Base-by-base conservation (phyloP, 2,113 vertebrate species). In the Triplophysa siluroides region DNA sequence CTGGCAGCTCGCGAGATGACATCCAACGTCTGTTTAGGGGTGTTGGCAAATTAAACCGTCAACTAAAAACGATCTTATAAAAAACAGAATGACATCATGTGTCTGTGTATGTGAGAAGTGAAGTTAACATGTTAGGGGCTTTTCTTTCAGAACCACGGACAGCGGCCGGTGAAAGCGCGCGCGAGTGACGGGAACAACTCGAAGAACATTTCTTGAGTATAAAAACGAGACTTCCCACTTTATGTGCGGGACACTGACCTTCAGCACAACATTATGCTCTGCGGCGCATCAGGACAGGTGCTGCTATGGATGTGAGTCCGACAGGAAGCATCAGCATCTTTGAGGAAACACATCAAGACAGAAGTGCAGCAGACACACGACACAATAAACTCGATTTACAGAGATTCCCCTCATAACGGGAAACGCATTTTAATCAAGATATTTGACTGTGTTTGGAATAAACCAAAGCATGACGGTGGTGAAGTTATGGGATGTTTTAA, bases 401-500 rank as follows among this genome's bases (percentile, higher is more conserved):
- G 33, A 12, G 24, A 14, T 63, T 75, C 5, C n/a, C 38, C 72
- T 45, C 24, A 50, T 29, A 66, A 65, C 75, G 13, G 16, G 9
- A 62, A 61, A 26, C 21, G 10, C 24, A 0, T 41, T 2, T 38
- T 33, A n/a, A 8, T 38, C 47, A 52, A 54, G n/a, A 58, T 38
- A 58, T 58, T 7, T 72, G 69, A 72, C 18, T n/a, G 29, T 63
- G 24, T 21, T 3, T 16, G 60, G 73, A 63, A 18, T 63, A 76
- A 58, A 58, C 2, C 16, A 38, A 54, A 78, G 63, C 23, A 83
- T 86, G 89, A 83, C 72, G 38, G 65, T 24, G 41, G 54, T 24
- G 41, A 83, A 78, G 47, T 83, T 84, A 70, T 52, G 79, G 69
- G 63, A 76, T 63, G 21, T 86, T 79, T 83, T 83, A 78, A 67